Evolutionary conservation across 2,888 invertebrate species (phyloP).

Genomic region (Cataglyphis rosenhaueri): DNA sequence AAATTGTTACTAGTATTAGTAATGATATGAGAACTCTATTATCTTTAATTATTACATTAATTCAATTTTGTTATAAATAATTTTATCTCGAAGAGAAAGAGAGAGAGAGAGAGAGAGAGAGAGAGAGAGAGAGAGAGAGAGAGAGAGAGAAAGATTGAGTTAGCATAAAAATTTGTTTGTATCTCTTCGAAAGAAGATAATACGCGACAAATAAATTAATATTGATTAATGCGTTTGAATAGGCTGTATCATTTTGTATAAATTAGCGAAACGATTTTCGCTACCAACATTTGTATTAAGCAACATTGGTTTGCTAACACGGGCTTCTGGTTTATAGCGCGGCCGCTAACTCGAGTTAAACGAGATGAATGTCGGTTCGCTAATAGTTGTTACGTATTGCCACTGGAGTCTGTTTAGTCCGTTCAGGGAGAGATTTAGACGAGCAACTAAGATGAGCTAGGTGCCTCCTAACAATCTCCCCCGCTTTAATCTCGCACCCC

Average conservation of each 20-base stretch:
- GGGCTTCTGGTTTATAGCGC: conserved; percentile 69
- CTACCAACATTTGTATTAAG: conserved; percentile 68
- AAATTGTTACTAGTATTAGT: neutral
- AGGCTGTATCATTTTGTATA: conserved; percentile 68
- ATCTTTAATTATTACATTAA: neutral
- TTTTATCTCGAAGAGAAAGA: neutral
- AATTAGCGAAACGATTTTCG: conserved; percentile 75
- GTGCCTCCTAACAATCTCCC: conserved; percentile 36
- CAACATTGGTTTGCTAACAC: conserved; percentile 71
- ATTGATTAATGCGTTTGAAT: conserved; percentile 71
- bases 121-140: too few species aligned
- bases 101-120: too few species aligned
- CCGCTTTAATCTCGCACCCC: conserved; percentile 45
- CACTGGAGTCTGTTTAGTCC: conserved; percentile 68
- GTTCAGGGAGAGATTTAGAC: conserved; percentile 72
- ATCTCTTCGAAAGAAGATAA: neutral
- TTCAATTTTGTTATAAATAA: neutral
- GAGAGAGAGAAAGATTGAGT: too few species aligned
- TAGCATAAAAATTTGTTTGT: neutral
- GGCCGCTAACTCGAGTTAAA: conserved; percentile 82
- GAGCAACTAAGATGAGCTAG: conserved; percentile 71
- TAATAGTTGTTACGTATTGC: conserved; percentile 83
- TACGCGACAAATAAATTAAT: conserved; percentile 35
- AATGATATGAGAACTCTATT: neutral
- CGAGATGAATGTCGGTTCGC: conserved; percentile 82